These are phyloP conservation scores for Idaea aversata DNA, from an alignment of 2,888 invertebrate species.

Conservation along the genomic window DNA sequence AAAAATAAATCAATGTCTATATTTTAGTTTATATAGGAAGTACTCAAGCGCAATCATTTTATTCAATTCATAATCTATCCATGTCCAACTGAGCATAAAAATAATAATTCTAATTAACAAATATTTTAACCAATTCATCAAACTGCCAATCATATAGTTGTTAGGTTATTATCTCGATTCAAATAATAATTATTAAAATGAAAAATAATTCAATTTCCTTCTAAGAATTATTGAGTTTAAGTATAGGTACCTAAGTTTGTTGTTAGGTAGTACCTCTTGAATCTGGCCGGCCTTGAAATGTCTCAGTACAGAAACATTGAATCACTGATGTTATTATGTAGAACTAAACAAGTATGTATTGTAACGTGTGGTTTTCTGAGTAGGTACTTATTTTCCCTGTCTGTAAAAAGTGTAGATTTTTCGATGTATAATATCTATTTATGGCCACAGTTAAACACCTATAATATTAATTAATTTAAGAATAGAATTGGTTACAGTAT, in stretches of 20 bases:
- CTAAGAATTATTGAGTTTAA: constrained; percentile 16
- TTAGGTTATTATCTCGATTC: background rate
- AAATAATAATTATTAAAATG: constrained; percentile 3
- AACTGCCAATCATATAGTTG: background rate
- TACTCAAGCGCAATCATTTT: background rate
- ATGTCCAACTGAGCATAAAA: background rate
- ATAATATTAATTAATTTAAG: no score
- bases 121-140: constrained; percentile 1
- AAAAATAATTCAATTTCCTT: constrained; percentile 13
- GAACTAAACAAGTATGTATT: constrained; percentile 9
- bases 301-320: constrained; percentile 27
- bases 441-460: no score
- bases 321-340: constrained; percentile 19
- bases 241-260: constrained; percentile 14
- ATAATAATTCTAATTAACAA: background rate
- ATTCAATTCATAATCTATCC: background rate
- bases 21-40: background rate
- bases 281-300: constrained; percentile 38
- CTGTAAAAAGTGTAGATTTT: background rate
- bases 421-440: background rate
- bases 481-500: no score
- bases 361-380: constrained; percentile 3
- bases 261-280: constrained; percentile 20
- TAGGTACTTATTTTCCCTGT: background rate
- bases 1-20: no score